Conservation (phyloP, 2,797 vertebrate species). For the Tolypeutes matacus region DNA sequence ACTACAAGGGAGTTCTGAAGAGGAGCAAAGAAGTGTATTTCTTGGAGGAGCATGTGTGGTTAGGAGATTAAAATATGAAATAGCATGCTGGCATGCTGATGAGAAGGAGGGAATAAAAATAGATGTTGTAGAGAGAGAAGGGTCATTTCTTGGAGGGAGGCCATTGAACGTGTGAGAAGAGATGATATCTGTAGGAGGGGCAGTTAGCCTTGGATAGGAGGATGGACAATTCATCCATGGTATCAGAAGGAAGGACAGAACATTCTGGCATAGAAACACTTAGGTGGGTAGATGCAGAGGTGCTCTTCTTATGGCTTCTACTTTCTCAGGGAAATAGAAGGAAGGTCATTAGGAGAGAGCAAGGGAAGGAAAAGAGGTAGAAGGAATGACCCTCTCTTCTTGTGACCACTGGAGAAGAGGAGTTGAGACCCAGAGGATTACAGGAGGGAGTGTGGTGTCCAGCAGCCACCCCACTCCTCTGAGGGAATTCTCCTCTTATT, state of each 20-base stretch:
- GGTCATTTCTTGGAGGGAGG: background rate
- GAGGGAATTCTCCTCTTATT: background rate
- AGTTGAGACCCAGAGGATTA: background rate
- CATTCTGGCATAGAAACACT: background rate
- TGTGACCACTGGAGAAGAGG: background rate
- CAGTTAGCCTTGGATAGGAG: background rate
- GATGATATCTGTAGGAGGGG: background rate
- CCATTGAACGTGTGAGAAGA: background rate
- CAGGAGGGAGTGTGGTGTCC: background rate
- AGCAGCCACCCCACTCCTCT: background rate
- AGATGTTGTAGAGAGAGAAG: background rate
- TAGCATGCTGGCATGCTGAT: background rate
- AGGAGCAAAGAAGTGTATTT: background rate
- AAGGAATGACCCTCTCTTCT: background rate
- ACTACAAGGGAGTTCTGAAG: background rate
- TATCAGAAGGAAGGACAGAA: background rate
- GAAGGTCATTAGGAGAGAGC: background rate
- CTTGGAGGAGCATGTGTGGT: background rate
- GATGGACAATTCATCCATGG: background rate
- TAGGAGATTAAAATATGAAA: background rate
- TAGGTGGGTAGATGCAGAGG: background rate
- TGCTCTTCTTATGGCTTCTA: background rate
- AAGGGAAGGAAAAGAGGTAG: background rate
- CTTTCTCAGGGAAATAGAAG: background rate
- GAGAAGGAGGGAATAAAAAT: background rate